Evolutionary conservation across 2,113 vertebrate genomes (phyloP), one percentile per base, ranked within the genome.

Genomic region (Heterotis niloticus): DNA sequence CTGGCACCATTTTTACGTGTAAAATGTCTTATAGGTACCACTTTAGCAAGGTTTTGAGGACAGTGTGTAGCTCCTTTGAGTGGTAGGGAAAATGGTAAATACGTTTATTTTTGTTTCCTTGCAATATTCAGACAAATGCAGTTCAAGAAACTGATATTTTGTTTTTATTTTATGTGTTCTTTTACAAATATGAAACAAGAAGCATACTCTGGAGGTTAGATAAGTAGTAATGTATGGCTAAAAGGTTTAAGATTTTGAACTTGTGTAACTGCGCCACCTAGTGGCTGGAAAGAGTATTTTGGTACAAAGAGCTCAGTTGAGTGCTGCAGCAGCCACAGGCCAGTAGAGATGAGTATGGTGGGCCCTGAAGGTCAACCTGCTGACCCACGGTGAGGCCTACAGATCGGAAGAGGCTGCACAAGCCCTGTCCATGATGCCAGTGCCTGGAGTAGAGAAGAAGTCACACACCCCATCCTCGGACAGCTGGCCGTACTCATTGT

Each of bases 401-500:
- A 93, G 85, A 69, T 91, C 88, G 20, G 90, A 91, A 52, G 89
- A 90, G 10, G 88, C 86, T 11, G 81, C 84, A 78, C 84, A 87
- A 60, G 77, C 54, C 65, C 81, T 54, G 14, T 85, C 75, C 5
- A 60, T 26, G 5, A 54, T 14, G 10, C 76, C 69, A 20, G 80
- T 78, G 13, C 88, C 87, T 0, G 87, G 84, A 0, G 86, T 81
- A 29, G 91, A 90, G 89, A 92, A 93, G 88, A 93, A 93, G 87
- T 92, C 88, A 0, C 89, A 88, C 75, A 83, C 26, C 73, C 89
- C 90, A 16, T 90, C 91, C 82, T 95, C 94, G 0, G 92, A 94
- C 86, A 98, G 92, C 87, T 95, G 95, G 67, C 96, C 95, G 0
- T 96, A 98, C 89, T 98, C 96, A 82, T 95, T 98, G 92, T 97